Base-by-base conservation (phyloP, 2,888 invertebrate species). In the Merodon equestris region DNA sequence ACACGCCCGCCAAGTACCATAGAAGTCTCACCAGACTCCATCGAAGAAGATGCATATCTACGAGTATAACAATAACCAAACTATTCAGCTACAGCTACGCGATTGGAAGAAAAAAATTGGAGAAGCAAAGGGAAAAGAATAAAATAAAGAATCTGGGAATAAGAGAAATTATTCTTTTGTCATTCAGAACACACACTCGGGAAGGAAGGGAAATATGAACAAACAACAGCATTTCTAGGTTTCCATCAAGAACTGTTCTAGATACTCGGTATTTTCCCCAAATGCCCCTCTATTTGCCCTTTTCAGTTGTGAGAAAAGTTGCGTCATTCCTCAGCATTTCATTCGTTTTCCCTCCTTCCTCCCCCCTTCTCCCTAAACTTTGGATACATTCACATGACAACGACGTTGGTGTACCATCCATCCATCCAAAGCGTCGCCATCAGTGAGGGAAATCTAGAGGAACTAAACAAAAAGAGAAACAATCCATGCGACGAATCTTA, bases 81-180 rank as follows among this genome's bases (percentile, higher is more conserved):
- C 27, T 27, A 27, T 27, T 27, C 27, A 27, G 27, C 27, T 27
- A 4, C 2, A 27, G 27, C 27, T 27, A 27, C 3, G 7, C 27
- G 27, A 27, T 27, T 27, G 27, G 27, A 27, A 27, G 7, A 27
- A 27, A 27, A 27, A 27, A 27, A 7, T 27, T 2, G 27, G 7
- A 27, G 27, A 27, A 27, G 3, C 27, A 27, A 27, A 27, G 2
- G 7, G 3, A 27, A 27, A 27, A 27, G 27, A 40, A 40, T n/a
- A 48, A 44, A 38, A 58, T 45, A 48, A 68, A 53, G 67, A 48
- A 66, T 54, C 54, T 56, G 9, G 67, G 19, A 38, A 74, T 61
- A 60, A 7, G 51, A 50, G 58, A 79, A 70, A 74, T 74, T 74
- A 79, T 79, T 74, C 79, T 79, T 74, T 79, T 79, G 79, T 79